These are phyloP conservation scores for Melipona quadrifasciata DNA, from an alignment of 1,140 invertebrate species.

Conservation along the genomic window DNA sequence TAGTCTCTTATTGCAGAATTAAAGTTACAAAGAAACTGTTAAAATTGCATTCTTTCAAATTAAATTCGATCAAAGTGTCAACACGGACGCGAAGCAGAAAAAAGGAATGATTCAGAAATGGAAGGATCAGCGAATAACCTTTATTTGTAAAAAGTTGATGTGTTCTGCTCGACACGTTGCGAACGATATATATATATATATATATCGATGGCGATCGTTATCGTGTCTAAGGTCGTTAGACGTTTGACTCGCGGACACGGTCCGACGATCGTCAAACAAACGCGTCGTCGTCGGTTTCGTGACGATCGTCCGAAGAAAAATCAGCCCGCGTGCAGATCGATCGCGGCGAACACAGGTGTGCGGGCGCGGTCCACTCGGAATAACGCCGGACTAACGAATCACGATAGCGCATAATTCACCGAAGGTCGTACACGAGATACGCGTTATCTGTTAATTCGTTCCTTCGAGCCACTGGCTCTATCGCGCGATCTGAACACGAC, in stretches of 20 bases:
- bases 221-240: slow-evolving; percentile 49
- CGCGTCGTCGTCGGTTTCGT: slow-evolving; percentile 3
- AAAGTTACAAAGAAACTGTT: too few species aligned
- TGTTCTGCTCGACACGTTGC: neutral
- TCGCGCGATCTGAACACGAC: slow-evolving; percentile 35
- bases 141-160: too few species aligned
- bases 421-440: slow-evolving; percentile 12
- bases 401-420: neutral
- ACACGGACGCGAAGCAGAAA: too few species aligned
- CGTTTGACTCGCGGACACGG: slow-evolving; percentile 52
- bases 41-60: too few species aligned
- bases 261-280: slow-evolving; percentile 28
- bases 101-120: too few species aligned
- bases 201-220: neutral
- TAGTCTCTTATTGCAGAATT: too few species aligned
- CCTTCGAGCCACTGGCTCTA: neutral
- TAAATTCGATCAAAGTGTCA: too few species aligned
- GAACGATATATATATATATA: neutral
- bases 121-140: too few species aligned
- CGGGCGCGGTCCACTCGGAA: neutral
- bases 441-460: slow-evolving; percentile 10
- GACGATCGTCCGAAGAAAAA: neutral
- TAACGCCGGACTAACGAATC: slow-evolving; percentile 25
- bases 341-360: slow-evolving; percentile 19
- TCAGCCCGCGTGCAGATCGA: slow-evolving; percentile 6